Evolutionary conservation across 2,113 vertebrate species (phyloP), one percentile per base, ranked within the genome.

Genomic region (Colistium nudipinnis): DNA sequence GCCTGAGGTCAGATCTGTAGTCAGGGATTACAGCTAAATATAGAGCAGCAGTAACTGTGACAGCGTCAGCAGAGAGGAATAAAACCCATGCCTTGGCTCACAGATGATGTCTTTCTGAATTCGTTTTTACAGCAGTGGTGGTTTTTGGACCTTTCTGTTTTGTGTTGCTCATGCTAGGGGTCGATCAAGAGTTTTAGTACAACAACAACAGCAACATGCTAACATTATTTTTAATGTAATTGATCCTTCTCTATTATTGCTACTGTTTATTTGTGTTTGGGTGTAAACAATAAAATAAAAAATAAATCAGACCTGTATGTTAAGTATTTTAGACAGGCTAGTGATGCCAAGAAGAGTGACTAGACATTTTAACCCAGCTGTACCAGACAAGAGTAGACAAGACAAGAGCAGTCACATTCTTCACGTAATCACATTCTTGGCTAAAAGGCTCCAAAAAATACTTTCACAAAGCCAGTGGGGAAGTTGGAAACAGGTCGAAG

Each of bases 11-110:
- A 88, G 80, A 72, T 61, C 36, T 41, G 36, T 6, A 27, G 65
- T 55, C 27, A 12, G 70, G 80, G 88, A 86, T 89, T 82, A 90
- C 17, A 36, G 83, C 83, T 89, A 88, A 90, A 87, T 64, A 85
- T 81, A 91, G 83, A 45, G 4, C 6, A 14, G 73, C 48, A 81
- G 41, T 66, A 62, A 39, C 41, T 22, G 74, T 35, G 41, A 52
- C 62, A 59, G 57, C 16, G 17, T 60, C 51, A 56, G 55, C 57
- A 63, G 35, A 27, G 25, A 55, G 30, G 25, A 59, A 38, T 64
- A 39, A 55, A 52, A 28, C 17, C 12, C 25, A 1, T 4, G 17
- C 19, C 33, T 13, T 47, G 11, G 35, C 30, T 70, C n/a, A 56
- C 41, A 41, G 51, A 59, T 48, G 28, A 54, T 11, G 24, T 61